Evolutionary conservation across 1,140 invertebrate genomes (phyloP).

Genomic region (Trichogramma pretiosum): DNA sequence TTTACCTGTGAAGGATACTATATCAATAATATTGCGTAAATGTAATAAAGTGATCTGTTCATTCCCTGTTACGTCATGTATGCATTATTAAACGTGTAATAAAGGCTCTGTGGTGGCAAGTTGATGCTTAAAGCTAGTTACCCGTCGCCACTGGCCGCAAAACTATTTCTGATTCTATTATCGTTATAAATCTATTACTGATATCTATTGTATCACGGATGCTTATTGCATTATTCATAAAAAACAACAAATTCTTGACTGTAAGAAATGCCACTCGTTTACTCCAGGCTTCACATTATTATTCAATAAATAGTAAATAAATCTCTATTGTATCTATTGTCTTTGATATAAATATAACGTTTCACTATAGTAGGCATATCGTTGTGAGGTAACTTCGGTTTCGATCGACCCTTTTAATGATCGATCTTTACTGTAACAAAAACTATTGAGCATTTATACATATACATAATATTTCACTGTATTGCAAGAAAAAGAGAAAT

Average conservation of each 20-base stretch:
- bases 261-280: conserved; percentile 15
- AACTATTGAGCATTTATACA: conserved; percentile 19
- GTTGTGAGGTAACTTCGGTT: conserved; percentile 26
- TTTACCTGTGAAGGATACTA: no score
- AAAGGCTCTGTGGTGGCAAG: conserved; percentile 39
- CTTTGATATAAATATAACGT: conserved; percentile 32
- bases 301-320: conserved; percentile 35
- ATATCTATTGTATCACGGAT: background rate
- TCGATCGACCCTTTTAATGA: conserved; percentile 18
- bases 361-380: conserved; percentile 27
- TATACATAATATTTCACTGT: conserved; percentile 21
- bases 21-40: no score
- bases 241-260: conserved; percentile 5
- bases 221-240: conserved; percentile 2
- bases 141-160: conserved; percentile 9
- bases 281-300: background rate
- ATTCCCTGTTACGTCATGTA: conserved; percentile 19
- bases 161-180: conserved; percentile 3
- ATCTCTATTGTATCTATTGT: conserved; percentile 35
- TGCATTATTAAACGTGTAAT: conserved; percentile 14
- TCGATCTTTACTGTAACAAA: conserved; percentile 27
- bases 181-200: background rate
- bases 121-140: conserved; percentile 34
- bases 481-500: conserved; percentile 27
- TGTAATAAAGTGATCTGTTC: no score